phyloP scores from a whole-genome alignment of 2,888 invertebrate species.

The Pollenia griseotomentosa region DNA sequence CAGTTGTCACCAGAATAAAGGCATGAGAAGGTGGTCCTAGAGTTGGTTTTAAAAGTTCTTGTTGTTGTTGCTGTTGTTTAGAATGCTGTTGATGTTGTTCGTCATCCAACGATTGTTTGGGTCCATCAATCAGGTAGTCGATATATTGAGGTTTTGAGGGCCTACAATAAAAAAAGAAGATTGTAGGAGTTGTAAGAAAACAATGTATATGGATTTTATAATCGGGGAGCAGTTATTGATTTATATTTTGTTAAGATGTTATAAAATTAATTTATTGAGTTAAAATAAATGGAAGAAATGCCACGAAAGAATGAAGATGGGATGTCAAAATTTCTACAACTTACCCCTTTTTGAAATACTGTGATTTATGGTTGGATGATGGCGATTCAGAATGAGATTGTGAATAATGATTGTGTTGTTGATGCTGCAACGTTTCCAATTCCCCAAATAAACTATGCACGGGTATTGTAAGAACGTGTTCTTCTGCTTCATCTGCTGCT shows the following conservation, averaged over 20 bases:
- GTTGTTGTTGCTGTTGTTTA: slow-evolving; percentile 23
- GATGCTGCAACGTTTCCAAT: slow-evolving; percentile 76
- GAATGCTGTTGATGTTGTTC: slow-evolving; percentile 74
- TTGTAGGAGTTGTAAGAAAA: background rate
- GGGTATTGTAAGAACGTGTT: slow-evolving; percentile 80
- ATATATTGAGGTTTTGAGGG: slow-evolving; percentile 77
- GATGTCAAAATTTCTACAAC: slow-evolving; percentile 14
- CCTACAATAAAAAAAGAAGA: slow-evolving; percentile 51
- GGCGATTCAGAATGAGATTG: slow-evolving; percentile 47
- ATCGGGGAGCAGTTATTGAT: too few species aligned
- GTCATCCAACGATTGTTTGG: slow-evolving; percentile 81
- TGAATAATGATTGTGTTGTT: slow-evolving; percentile 61
- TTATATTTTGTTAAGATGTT: too few species aligned
- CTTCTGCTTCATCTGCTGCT: slow-evolving; percentile 29
- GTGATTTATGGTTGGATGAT: slow-evolving; percentile 53
- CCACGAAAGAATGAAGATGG: background rate
- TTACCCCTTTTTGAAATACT: slow-evolving; percentile 63
- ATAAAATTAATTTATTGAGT: too few species aligned
- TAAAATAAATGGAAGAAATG: too few species aligned
- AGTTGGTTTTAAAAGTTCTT: slow-evolving; percentile 55
- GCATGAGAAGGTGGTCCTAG: slow-evolving; percentile 75
- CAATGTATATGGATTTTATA: too few species aligned
- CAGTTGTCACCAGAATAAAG: slow-evolving; percentile 79
- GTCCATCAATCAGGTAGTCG: slow-evolving; percentile 81
- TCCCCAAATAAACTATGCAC: slow-evolving; percentile 78